A percentile compares a stretch with the other conserved stretches of the same genome.
These are phyloP conservation scores for Varanus salvator DNA, from an alignment of 2,113 vertebrate species.

Conservation along the genomic window DNA sequence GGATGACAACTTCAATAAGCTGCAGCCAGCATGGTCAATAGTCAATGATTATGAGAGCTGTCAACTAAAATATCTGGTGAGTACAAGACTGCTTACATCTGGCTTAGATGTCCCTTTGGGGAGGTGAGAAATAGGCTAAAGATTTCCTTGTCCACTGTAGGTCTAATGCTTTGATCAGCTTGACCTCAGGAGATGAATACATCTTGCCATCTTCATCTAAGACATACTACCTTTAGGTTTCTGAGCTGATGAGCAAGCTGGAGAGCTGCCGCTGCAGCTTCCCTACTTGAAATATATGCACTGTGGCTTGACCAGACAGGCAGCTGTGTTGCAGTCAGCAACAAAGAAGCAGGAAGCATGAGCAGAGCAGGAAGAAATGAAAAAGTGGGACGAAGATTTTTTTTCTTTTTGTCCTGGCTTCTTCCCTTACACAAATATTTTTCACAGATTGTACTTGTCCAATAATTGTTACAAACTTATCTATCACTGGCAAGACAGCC, in stretches of 20 bases:
- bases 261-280: neutral
- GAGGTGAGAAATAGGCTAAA: neutral
- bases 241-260: no score
- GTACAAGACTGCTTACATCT: no score
- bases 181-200: neutral
- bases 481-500: neutral
- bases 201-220: neutral
- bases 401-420: neutral
- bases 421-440: neutral
- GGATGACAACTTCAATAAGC: no score
- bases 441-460: neutral
- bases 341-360: neutral
- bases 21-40: no score
- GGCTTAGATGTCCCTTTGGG: no score
- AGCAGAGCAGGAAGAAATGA: neutral
- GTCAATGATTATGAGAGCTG: no score
- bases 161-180: neutral
- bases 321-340: neutral
- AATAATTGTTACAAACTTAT: neutral
- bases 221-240: neutral
- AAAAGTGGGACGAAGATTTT: neutral
- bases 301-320: neutral
- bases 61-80: no score
- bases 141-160: neutral
- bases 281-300: neutral